Evolutionary conservation across 2,113 vertebrate species (phyloP), one percentile per base, ranked within the genome.

Genomic region (Siniperca chuatsi): DNA sequence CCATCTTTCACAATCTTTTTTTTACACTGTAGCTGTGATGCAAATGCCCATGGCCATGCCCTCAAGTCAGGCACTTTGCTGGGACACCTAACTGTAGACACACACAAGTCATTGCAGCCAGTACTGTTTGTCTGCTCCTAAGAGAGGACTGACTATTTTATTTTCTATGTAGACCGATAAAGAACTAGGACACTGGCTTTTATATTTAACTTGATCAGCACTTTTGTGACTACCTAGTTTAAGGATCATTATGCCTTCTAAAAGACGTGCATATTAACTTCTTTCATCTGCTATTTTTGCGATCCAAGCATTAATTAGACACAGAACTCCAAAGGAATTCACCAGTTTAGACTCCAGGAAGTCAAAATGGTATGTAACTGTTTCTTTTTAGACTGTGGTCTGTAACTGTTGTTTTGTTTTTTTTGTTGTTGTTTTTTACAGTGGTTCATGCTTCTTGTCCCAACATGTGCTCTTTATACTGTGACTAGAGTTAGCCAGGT

Each of bases 301-400:
- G 3, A 25, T 62, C 20, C 33, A 48, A 10, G 15, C 7, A 33
- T 65, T 58, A 25, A 42, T 42, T 54, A 58, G n/a, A 64, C 58
- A 40, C 18, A 37, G 12, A 40, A 54, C 65, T 78, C 54, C 4
- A 64, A 58, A 79, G 73, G 40, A 74, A 72, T 77, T 70, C 40
- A 76, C 21, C 42, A n/a, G 44, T 25, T 81, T 55, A 78, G n/a
- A 58, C 66, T 84, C 52, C 81, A 68, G 82, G 54, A 82, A 78
- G 64, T 80, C n/a, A 68, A 78, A 15, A 93, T 93, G 92, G 93
- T 94, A 89, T 55, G 91, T 84, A 78, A 44, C 29, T 68, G 60
- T 73, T 78, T 67, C 20, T 72, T 50, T 35, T 62, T 40, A 33
- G 8, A 61, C 16, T 58, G 11, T 75, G 40, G 37, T 50, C 25